These are phyloP conservation scores for Nasua narica DNA, from an alignment of 2,797 vertebrate species.

Conservation along the genomic window DNA sequence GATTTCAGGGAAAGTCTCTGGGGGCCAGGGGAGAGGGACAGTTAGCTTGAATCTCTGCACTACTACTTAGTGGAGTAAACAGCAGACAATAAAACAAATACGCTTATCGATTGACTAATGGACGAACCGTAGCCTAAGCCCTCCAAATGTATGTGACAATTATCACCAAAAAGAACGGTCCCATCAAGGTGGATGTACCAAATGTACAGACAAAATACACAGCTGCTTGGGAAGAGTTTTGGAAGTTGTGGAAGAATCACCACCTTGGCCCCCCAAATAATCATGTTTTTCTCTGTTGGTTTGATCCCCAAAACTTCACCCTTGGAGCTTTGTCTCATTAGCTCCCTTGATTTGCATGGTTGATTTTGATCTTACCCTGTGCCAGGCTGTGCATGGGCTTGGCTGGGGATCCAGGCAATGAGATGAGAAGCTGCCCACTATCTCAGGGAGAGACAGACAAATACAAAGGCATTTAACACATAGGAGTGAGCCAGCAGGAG, in stretches of 20 bases:
- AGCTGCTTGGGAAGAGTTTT: not conserved
- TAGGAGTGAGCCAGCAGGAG: not conserved
- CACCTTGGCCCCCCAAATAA: not conserved
- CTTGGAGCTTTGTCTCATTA: not conserved
- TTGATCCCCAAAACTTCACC: not conserved
- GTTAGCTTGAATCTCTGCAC: not conserved
- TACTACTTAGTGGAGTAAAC: not conserved
- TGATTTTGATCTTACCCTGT: not conserved
- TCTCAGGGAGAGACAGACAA: not conserved
- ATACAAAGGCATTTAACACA: not conserved
- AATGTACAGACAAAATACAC: not conserved
- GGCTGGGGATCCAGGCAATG: not conserved
- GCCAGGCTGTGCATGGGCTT: not conserved
- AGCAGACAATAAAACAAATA: not conserved
- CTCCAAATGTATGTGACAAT: not conserved
- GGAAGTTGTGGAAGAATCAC: not conserved
- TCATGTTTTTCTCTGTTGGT: not conserved
- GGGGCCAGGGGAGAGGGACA: not conserved
- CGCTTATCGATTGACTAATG: not conserved
- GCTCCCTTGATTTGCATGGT: not conserved
- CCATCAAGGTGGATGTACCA: not conserved
- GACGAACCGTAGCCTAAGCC: not conserved
- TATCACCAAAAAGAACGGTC: not conserved
- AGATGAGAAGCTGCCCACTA: not conserved
- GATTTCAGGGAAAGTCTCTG: not conserved